Conservation (phyloP, 2,888 invertebrate species). For the Orchesella flavescens region DNA sequence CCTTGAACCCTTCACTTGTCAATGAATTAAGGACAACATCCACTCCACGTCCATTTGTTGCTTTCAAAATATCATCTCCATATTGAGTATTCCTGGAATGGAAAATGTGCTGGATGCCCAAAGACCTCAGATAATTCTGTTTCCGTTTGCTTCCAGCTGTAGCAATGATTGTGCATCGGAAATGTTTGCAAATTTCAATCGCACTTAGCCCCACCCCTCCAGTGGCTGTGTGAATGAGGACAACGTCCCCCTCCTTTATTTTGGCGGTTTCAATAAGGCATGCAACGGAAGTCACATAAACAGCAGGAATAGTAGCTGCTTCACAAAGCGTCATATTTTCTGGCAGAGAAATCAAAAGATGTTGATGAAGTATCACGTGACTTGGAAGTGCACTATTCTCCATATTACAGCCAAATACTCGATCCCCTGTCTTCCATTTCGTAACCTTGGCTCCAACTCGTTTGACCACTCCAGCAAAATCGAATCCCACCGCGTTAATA, state of each 20-base stretch:
- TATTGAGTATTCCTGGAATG: constrained; percentile 54
- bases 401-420: constrained; percentile 11
- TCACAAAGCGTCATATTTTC: constrained; percentile 34
- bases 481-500: constrained; percentile 31
- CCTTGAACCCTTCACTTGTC: constrained; percentile 54
- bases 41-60: constrained; percentile 43
- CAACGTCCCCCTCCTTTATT: constrained; percentile 30
- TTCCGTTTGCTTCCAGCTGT: constrained; percentile 59
- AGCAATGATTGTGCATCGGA: constrained; percentile 40
- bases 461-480: constrained; percentile 39
- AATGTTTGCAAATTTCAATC: constrained; percentile 39
- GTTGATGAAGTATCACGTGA: constrained; percentile 22
- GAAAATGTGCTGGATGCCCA: constrained; percentile 53
- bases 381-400: constrained; percentile 26
- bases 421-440: constrained; percentile 37
- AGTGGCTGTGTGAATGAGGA: constrained; percentile 55
- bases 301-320: constrained; percentile 57
- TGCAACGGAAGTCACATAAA: constrained; percentile 41
- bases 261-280: constrained; percentile 47
- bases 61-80: constrained; percentile 27
- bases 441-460: constrained; percentile 25
- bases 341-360: constrained; percentile 23
- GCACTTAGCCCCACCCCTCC: constrained; percentile 61
- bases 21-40: constrained; percentile 57
- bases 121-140: constrained; percentile 29